Base-by-base conservation (phyloP, 2,797 vertebrate species). In the Sebastes steindachneri region DNA sequence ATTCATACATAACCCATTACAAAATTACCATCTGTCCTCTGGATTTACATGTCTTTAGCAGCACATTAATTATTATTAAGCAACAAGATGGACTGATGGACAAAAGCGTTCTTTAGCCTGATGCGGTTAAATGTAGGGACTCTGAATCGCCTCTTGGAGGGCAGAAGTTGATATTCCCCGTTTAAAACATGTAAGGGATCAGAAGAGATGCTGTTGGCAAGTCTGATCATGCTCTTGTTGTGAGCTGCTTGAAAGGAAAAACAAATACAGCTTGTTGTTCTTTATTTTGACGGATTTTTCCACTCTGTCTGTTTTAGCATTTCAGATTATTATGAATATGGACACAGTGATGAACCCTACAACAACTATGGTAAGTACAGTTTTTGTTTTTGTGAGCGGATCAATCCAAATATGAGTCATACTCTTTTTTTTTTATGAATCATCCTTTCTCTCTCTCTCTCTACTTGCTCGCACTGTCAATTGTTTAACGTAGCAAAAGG, bases 311-410 rank as follows among this genome's bases (percentile, higher is more conserved):
- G 9, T 94, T 96, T 74, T 93, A 99, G 99, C 80, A 94, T 96
- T 92, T 97, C 97, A 92, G 98, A 99, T 83, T 99, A 98, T 96
- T 99, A 99, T 80, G 97, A 99, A 92, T 99, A 99, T 1, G 95
- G 97, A 94, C 98, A 98, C 92, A 97, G 92, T 57, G 98, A 99
- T 83, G 98, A 99, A 77, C 92, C 96, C 92, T 99, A 99, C 91
- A 97, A 97, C 94, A 97, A 94, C 95, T 99, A 99, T 53, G 98
- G 99, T 99, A 97, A 97, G 97, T 78, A 75, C 65, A 77, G 23
- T 73, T 77, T 62, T 76, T 64, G 6, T 48, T 76, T 67, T 55
- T 14, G 23, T 68, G 12, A 77, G 45, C 2, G 28, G 17, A 48
- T 37, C 41, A 28, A 78, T 54, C 35, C 25, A 80, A 51, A 64